Conservation (phyloP, 2,797 vertebrate species). For the Coregonus suidteri region DNA sequence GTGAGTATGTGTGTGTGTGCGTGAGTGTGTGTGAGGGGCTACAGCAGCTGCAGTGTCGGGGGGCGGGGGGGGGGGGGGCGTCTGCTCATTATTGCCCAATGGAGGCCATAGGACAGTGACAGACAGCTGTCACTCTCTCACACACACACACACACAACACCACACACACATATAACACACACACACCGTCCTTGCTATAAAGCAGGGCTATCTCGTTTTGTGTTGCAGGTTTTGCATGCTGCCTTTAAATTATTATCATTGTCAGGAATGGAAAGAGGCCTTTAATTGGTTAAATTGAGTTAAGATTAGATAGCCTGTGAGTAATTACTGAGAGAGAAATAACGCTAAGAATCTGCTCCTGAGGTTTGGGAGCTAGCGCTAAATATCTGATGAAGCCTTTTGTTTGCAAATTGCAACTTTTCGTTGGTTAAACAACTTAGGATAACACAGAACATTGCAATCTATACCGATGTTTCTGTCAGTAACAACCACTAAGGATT, state of each 20-base stretch:
- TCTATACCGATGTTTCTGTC: neutral
- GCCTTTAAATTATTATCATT: too few relatives aligned
- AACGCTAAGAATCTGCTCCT: slow-evolving; percentile 5
- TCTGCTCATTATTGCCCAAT: slow-evolving; percentile 53
- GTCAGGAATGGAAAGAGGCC: too few relatives aligned
- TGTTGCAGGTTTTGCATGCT: too few relatives aligned
- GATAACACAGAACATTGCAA: neutral
- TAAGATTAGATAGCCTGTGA: too few relatives aligned
- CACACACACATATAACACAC: neutral
- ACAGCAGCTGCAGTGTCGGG: slow-evolving; percentile 31
- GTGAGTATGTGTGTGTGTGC: neutral
- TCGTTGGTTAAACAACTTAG: neutral
- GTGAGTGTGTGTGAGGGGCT: neutral
- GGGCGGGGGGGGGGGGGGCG: neutral
- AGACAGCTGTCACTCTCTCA: slow-evolving; percentile 28
- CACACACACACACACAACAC: neutral
- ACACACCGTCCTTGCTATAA: neutral
- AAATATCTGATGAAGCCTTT: neutral
- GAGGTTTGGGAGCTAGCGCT: neutral
- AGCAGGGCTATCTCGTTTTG: too few relatives aligned
- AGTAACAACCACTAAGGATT: too few relatives aligned
- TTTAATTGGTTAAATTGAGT: too few relatives aligned
- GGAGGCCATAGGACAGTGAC: slow-evolving; percentile 42
- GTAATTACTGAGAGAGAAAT: neutral
- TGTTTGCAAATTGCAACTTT: neutral